These are phyloP conservation scores for Panulirus ornatus DNA, from an alignment of 1,140 invertebrate species.

Conservation along the genomic window DNA sequence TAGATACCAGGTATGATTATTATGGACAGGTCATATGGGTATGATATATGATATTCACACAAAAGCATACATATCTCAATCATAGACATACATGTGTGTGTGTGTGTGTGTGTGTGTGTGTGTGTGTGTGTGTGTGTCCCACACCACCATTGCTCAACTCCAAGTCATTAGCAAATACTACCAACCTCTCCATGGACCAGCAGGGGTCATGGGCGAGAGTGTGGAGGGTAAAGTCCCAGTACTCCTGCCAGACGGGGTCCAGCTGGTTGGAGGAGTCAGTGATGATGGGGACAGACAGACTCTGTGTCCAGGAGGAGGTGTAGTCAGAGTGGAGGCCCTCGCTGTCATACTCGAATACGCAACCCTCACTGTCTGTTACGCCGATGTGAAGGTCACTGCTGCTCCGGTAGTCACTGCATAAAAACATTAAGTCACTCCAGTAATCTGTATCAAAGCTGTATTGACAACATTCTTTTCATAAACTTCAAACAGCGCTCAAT, in stretches of 20 bases:
- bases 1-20: too few relatives aligned
- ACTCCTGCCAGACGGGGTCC: constrained; percentile 84
- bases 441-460: too few relatives aligned
- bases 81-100: too few relatives aligned
- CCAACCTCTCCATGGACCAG: constrained; percentile 82
- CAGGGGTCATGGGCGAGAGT: constrained; percentile 83
- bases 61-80: too few relatives aligned
- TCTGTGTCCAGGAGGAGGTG: constrained; percentile 84
- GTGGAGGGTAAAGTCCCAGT: constrained; percentile 86
- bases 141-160: too few relatives aligned
- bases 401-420: constrained; percentile 80
- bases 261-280: constrained; percentile 78
- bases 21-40: too few relatives aligned
- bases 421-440: too few relatives aligned
- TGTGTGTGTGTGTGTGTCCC: too few relatives aligned
- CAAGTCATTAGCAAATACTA: neutral
- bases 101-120: too few relatives aligned
- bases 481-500: too few relatives aligned
- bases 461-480: too few relatives aligned
- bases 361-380: constrained; percentile 86
- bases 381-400: constrained; percentile 90
- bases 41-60: too few relatives aligned
- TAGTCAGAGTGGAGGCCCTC: constrained; percentile 82
- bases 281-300: constrained; percentile 83
- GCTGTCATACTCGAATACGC: constrained; percentile 88